Evolutionary conservation across 1,140 invertebrate species (phyloP).

Genomic region (Copidosoma floridanum): DNA sequence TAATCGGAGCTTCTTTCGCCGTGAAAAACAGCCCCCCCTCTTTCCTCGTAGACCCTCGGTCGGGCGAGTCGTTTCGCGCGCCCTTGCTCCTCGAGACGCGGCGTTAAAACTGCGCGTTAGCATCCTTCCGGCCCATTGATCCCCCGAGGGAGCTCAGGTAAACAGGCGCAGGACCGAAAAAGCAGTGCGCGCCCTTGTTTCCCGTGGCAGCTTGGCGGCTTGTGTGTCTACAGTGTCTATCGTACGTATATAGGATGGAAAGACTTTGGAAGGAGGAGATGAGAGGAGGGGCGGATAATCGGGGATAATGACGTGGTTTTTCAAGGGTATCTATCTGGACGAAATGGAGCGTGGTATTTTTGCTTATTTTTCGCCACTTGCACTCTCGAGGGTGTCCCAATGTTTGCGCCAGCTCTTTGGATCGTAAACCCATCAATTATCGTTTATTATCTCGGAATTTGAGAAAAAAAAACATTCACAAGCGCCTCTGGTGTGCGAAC

Average conservation of each 20-base stretch:
- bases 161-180: constrained; percentile 31
- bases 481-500: no score
- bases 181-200: constrained; percentile 16
- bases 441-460: no score
- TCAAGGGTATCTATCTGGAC: no score
- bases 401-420: no score
- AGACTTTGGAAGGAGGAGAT: neutral
- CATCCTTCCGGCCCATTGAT: constrained; percentile 45
- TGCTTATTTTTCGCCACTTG: neutral
- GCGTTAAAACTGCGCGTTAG: constrained; percentile 21
- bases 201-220: no score
- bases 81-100: neutral
- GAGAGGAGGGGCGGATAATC: neutral
- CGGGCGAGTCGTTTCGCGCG: neutral
- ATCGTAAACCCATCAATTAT: no score
- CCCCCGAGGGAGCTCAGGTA: constrained; percentile 33
- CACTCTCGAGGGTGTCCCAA: neutral
- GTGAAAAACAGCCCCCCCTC: constrained; percentile 9
- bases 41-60: neutral
- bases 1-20: constrained; percentile 23
- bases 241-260: no score
- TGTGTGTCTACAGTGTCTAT: no score
- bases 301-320: neutral
- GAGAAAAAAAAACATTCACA: constrained; percentile 1
- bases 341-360: neutral